Conservation (phyloP, 2,113 vertebrate species). For the Ameiurus melas region DNA sequence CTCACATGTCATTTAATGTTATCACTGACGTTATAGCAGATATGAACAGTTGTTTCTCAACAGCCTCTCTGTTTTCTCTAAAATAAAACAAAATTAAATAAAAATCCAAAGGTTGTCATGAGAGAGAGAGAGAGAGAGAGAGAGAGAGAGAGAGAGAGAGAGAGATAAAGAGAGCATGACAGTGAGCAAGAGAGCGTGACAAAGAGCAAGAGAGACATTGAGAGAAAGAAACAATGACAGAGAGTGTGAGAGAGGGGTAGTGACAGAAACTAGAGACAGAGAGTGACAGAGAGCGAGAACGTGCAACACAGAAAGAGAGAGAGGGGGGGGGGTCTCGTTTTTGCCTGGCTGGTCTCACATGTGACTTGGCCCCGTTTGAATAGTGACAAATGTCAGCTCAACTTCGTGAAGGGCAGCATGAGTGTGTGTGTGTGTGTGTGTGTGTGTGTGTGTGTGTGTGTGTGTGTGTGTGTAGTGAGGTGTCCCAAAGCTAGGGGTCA, state of each 20-base stretch:
- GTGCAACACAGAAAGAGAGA: not conserved
- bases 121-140: not conserved
- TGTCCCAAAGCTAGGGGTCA: conserved; percentile 35
- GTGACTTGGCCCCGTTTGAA: conserved; percentile 46
- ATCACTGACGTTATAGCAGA: too few relatives aligned
- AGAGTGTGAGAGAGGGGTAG: not conserved
- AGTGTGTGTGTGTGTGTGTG: not conserved
- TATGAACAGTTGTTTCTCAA: too few relatives aligned
- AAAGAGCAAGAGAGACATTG: not conserved
- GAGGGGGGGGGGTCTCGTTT: not conserved
- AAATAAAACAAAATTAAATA: not conserved
- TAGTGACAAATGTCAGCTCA: conserved; percentile 51
- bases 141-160: not conserved
- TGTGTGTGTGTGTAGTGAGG: not conserved
- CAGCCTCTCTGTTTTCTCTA: not conserved
- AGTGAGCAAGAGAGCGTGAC: not conserved
- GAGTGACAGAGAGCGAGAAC: not conserved
- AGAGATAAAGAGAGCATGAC: not conserved
- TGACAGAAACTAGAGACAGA: too few relatives aligned
- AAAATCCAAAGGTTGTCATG: not conserved
- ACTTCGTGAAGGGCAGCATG: conserved; percentile 18
- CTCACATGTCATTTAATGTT: not conserved
- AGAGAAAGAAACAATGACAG: not conserved
- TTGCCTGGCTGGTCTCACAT: conserved; percentile 31
- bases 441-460: conserved; percentile 12